Evolutionary conservation across 2,888 invertebrate genomes (phyloP), one percentile per base, ranked within the genome.

Genomic region (Ecliptopera silaceata): DNA sequence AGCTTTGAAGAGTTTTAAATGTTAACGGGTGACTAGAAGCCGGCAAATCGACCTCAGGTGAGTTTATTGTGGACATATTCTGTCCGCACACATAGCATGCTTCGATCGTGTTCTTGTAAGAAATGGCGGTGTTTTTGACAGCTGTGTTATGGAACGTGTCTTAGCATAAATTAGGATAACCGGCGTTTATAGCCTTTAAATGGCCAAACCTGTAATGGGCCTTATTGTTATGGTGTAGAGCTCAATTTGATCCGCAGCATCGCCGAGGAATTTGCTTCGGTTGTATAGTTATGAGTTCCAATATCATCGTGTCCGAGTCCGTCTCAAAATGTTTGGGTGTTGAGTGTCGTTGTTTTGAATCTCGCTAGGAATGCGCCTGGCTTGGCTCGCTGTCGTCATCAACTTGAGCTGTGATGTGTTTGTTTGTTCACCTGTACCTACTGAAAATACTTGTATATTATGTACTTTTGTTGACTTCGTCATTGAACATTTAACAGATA

Each of bases 21-120:
- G 83, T 65, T 74, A 75, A 73, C 73, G 71, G 73, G 69, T 69
- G 70, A 61, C 59, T 70, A 38, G 42, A 66, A 71, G 71, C 66
- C 64, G 68, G 72, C 70, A 62, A 70, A 48, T 66, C 63, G 62
- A 57, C 31, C 60, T 65, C 85, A 88, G 86, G 88, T 87, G 81
- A 88, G 88, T 79, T n/a, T 10, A 22, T 42, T 20, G 2, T 8
- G 10, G 4, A 8, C 11, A 22, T 36, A 15, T 38, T 38, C 29
- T 51, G 59, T 15, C 29, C 32, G 2, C n/a, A n/a, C 18, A 36
- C 26, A 47, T 53, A 26, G 26, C 26, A 26, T n/a, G 4, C 50
- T 44, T 56, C 49, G 50, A 39, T 39, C 20, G 51, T 36, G 51
- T 36, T 55, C 38, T 48, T 45, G 36, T 42, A 34, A 36, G 31